Evolutionary conservation across 2,888 invertebrate species (phyloP).

Genomic region (Drosophila hamatofila): DNA sequence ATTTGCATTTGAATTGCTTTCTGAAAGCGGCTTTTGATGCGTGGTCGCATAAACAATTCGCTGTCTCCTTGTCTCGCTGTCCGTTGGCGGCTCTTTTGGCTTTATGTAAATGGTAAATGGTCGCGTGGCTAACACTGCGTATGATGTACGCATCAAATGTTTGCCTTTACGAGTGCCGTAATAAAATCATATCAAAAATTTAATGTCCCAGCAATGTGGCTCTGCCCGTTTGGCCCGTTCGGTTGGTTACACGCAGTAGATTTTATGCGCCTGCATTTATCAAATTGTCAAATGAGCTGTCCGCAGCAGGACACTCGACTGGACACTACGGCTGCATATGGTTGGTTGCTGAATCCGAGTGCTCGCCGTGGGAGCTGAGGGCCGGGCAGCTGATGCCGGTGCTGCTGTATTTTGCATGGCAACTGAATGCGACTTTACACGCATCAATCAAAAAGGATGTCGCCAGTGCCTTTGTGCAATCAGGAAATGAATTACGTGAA

Average conservation of each 20-base stretch:
- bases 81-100: constrained; percentile 45
- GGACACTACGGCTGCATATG: constrained; percentile 9
- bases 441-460: constrained; percentile 59
- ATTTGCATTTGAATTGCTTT: constrained; percentile 65
- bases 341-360: not conserved
- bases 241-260: constrained; percentile 33
- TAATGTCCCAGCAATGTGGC: constrained; percentile 49
- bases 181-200: constrained; percentile 76
- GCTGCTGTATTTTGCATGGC: constrained; percentile 47
- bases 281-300: constrained; percentile 79
- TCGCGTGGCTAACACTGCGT: constrained; percentile 66
- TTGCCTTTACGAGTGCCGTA: constrained; percentile 61
- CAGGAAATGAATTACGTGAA: constrained; percentile 63
- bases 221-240: constrained; percentile 5
- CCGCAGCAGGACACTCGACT: constrained; percentile 50
- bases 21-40: constrained; percentile 64
- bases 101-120: constrained; percentile 61
- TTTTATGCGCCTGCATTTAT: constrained; percentile 66
- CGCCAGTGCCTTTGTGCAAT: constrained; percentile 53
- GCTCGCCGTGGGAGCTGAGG: too few relatives aligned
- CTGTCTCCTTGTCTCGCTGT: constrained; percentile 22
- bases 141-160: constrained; percentile 71
- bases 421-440: constrained; percentile 13
- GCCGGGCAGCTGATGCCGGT: too few relatives aligned
- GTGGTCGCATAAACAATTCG: constrained; percentile 64